These are phyloP conservation scores for Neodontobutis hainanensis DNA, from an alignment of 2,113 vertebrate species.

Conservation along the genomic window DNA sequence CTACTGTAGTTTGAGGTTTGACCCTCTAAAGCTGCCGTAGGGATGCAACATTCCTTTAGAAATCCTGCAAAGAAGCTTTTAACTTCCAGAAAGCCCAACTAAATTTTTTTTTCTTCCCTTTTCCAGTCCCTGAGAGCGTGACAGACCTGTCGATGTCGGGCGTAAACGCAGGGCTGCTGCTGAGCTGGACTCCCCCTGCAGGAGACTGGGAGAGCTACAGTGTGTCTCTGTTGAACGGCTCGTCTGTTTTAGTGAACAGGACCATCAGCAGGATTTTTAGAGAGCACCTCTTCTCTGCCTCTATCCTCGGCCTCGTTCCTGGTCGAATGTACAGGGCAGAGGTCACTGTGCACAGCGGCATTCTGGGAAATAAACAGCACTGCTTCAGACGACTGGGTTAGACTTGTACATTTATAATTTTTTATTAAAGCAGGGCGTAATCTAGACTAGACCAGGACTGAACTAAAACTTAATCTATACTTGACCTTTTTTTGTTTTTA, in stretches of 20 bases:
- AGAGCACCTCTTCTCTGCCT: conserved; percentile 43
- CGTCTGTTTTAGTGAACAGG: conserved; percentile 74
- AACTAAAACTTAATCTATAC: background rate
- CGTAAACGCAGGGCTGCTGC: conserved; percentile 63
- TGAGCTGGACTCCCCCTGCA: conserved; percentile 87
- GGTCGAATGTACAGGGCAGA: conserved; percentile 84
- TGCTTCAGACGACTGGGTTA: conserved; percentile 84
- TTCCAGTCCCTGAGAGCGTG: conserved; percentile 83
- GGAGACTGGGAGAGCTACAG: conserved; percentile 90
- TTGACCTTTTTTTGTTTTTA: too few species aligned
- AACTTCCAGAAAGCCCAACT: background rate
- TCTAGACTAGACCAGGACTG: background rate
- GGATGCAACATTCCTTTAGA: too few species aligned
- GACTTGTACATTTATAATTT: conserved; percentile 24
- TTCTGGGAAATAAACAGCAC: conserved; percentile 69
- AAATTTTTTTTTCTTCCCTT: background rate
- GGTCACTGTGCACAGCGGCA: conserved; percentile 83
- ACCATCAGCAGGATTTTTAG: conserved; percentile 66
- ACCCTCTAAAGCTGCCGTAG: too few species aligned
- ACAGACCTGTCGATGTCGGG: conserved; percentile 69
- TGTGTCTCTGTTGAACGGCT: conserved; percentile 80
- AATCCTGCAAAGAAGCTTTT: background rate
- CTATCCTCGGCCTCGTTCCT: conserved; percentile 59
- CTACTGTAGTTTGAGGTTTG: too few species aligned
- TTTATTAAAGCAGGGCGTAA: background rate